Percentiles rank a stretch among this genome's conserved stretches.
phyloP scores from a whole-genome alignment of 2,113 vertebrate species.

The Anser cygnoides region DNA sequence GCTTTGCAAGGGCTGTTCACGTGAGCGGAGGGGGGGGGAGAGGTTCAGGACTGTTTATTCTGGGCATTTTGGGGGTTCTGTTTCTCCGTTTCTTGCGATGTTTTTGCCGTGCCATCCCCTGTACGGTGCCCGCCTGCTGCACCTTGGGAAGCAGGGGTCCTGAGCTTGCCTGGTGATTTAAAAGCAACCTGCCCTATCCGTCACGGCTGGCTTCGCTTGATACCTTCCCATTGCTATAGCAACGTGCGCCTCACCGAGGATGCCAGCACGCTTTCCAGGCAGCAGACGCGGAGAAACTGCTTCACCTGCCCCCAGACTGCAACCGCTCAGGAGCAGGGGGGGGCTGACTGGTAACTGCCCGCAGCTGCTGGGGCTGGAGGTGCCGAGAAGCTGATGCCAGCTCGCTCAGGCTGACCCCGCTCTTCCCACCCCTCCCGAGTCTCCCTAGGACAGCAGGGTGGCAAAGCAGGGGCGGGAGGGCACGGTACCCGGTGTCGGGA shows the following conservation, averaged over 20 bases:
- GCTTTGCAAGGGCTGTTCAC: not conserved
- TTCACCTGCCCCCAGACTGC: constrained; percentile 13
- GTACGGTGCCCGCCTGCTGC: not conserved
- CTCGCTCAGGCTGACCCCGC: not conserved
- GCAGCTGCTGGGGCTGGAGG: not conserved
- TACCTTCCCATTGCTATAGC: constrained; percentile 57
- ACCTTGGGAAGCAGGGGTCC: not conserved
- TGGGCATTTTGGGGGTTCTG: not conserved
- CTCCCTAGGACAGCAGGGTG: not conserved
- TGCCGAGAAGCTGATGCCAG: not conserved
- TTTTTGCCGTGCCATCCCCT: not conserved
- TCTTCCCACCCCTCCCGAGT: not conserved
- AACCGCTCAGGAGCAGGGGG: not conserved
- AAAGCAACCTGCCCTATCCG: not conserved
- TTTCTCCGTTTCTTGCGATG: not conserved
- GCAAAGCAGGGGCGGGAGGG: not conserved
- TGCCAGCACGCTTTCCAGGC: not conserved
- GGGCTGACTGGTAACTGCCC: not conserved
- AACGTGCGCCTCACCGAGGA: not conserved
- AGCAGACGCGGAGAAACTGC: not conserved
- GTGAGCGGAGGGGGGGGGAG: not conserved
- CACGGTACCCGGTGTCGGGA: not conserved
- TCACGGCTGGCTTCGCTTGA: not conserved
- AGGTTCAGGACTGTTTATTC: not conserved
- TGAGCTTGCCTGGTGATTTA: not conserved